Evolutionary conservation across 2,113 vertebrate genomes (phyloP).

Genomic region (Ictidomys tridecemlineatus): DNA sequence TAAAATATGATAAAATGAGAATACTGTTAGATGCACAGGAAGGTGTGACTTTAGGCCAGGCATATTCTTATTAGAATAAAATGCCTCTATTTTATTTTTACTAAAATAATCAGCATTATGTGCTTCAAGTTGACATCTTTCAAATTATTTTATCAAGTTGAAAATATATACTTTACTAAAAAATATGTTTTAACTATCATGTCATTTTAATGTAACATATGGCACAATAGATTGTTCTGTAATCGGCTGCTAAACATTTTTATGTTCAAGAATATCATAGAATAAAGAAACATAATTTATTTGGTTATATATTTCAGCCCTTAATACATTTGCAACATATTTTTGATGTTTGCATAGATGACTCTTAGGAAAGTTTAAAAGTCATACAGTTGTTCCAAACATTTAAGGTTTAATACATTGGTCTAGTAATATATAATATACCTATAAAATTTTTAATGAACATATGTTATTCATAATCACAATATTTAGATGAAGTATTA

Average conservation of each 20-base stretch:
- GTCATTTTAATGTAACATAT: conserved; percentile 80
- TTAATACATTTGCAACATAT: conserved; percentile 58
- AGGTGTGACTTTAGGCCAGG: conserved; percentile 89
- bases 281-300: conserved; percentile 76
- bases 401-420: conserved; percentile 8
- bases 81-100: conserved; percentile 82
- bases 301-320: conserved; percentile 62
- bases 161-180: conserved; percentile 81
- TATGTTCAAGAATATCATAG: conserved; percentile 66
- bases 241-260: conserved; percentile 80
- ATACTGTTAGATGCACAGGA: conserved; percentile 87
- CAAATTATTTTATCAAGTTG: conserved; percentile 87
- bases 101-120: conserved; percentile 86
- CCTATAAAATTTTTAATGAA: conserved; percentile 23
- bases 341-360: conserved; percentile 64
- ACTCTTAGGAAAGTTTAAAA: conserved; percentile 51
- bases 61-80: conserved; percentile 90
- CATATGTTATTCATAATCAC: conserved; percentile 42
- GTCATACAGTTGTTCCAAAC: conserved; percentile 24
- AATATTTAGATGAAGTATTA: conserved; percentile 36
- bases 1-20: conserved; percentile 91
- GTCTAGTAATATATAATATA: not conserved
- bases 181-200: conserved; percentile 86
- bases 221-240: conserved; percentile 76
- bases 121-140: conserved; percentile 86